These are phyloP conservation scores for Ectemnius lituratus DNA, from an alignment of 2,888 invertebrate genomes.

Conservation along the genomic window DNA sequence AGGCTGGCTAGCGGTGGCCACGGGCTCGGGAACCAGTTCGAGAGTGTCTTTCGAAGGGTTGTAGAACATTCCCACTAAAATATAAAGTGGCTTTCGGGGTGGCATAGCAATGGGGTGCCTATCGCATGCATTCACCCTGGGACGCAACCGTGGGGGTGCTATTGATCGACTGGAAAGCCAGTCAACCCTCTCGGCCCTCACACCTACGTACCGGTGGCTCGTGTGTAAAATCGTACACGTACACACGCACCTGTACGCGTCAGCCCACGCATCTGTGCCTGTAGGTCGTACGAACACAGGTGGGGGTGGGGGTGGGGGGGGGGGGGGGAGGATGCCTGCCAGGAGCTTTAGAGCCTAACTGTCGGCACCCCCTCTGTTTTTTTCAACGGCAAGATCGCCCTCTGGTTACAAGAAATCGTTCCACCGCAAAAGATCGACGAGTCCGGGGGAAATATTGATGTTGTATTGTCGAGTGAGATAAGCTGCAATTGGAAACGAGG, in stretches of 20 bases:
- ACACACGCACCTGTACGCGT: constrained; percentile 43
- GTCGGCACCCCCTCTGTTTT: constrained; percentile 24
- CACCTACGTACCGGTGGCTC: constrained; percentile 54
- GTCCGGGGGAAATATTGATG: no score
- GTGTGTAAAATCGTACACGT: constrained; percentile 58
- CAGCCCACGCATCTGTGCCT: constrained; percentile 48
- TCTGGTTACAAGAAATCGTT: not conserved
- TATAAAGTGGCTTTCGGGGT: constrained; percentile 76
- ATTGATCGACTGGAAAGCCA: constrained; percentile 75
- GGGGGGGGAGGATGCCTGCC: constrained; percentile 9
- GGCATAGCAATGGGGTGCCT: constrained; percentile 75
- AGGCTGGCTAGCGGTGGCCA: constrained; percentile 37
- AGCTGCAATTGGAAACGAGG: constrained; percentile 62
- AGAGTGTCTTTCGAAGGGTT: constrained; percentile 72
- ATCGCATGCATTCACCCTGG: constrained; percentile 72
- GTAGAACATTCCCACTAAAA: constrained; percentile 76
- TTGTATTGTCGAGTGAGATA: no score
- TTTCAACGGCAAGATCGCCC: not conserved
- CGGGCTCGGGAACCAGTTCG: constrained; percentile 44
- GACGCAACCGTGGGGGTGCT: constrained; percentile 70
- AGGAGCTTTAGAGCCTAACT: constrained; percentile 47
- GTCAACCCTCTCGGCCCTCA: constrained; percentile 74
- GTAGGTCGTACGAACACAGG: constrained; percentile 53
- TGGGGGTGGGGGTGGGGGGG: no score
- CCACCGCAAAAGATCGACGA: no score